phyloP scores from a whole-genome alignment of 2,113 vertebrate species.

The Entelurus aequoreus region DNA sequence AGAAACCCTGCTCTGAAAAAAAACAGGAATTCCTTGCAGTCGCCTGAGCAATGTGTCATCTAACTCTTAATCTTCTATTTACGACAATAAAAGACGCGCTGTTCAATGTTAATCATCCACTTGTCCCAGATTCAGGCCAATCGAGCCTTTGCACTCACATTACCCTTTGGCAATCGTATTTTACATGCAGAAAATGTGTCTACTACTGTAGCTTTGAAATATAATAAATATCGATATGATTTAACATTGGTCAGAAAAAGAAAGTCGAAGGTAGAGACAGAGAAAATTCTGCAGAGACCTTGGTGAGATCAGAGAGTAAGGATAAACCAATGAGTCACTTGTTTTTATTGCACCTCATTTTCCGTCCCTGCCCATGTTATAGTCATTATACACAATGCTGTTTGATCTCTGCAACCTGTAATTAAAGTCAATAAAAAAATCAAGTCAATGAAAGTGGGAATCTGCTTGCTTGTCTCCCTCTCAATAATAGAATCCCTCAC shows the following conservation, averaged over 20 bases:
- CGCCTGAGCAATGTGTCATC: not conserved
- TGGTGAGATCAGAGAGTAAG: not conserved
- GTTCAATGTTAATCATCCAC: conserved; percentile 1
- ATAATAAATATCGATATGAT: too few species aligned
- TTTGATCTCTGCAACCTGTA: not conserved
- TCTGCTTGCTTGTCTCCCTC: conserved; percentile 1
- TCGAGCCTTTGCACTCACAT: not conserved
- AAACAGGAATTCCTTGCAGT: not conserved
- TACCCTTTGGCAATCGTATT: not conserved
- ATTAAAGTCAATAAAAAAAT: conserved; percentile 5
- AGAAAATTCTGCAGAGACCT: too few species aligned
- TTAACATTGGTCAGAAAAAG: not conserved
- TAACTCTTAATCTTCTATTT: not conserved
- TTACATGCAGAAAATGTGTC: not conserved
- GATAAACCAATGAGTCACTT: not conserved
- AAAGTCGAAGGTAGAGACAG: conserved; percentile 18
- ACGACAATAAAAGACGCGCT: not conserved
- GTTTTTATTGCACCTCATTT: conserved; percentile 6
- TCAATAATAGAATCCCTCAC: conserved; percentile 33
- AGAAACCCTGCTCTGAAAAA: not conserved
- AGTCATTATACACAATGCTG: not conserved
- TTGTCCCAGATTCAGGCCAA: not conserved
- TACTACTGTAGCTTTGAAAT: too few species aligned
- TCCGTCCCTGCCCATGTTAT: not conserved
- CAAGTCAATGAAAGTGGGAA: not conserved